These are phyloP conservation scores for Masticophis lateralis DNA, from an alignment of 2,797 vertebrate genomes.

Conservation along the genomic window DNA sequence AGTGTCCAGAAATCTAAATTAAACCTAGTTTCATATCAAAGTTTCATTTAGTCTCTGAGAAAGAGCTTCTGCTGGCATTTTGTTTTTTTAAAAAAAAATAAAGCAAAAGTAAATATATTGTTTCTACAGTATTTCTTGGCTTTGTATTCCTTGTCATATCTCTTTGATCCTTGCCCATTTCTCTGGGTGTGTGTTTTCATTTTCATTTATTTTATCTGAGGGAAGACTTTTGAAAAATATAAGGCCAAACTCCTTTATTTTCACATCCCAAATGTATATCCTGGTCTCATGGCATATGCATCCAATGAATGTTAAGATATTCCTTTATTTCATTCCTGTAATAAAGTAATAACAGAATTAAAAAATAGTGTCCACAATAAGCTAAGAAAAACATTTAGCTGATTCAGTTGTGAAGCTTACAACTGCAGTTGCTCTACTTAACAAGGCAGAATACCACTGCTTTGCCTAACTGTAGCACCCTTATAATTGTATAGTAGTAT, in stretches of 20 bases:
- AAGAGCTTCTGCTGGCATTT: slow-evolving; percentile 67
- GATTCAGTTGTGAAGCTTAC: neutral
- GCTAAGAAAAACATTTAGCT: neutral
- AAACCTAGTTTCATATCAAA: slow-evolving; percentile 72
- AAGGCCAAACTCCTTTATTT: neutral
- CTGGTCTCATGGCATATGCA: neutral
- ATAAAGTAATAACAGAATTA: neutral
- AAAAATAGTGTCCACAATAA: neutral
- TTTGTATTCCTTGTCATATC: slow-evolving; percentile 28
- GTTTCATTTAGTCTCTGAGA: slow-evolving; percentile 70
- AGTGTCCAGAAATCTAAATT: slow-evolving; percentile 76
- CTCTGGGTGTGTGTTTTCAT: neutral
- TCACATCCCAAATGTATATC: neutral
- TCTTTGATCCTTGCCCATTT: slow-evolving; percentile 18
- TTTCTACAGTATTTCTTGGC: neutral
- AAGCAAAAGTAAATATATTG: slow-evolving; percentile 56
- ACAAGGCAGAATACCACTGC: neutral
- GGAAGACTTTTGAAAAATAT: neutral
- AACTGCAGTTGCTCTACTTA: neutral
- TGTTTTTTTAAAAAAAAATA: slow-evolving; percentile 44
- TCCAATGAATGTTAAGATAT: neutral
- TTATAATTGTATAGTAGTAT: no score
- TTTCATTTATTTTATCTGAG: neutral
- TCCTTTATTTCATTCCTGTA: neutral
- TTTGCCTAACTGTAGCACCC: neutral